Evolutionary conservation across 2,113 vertebrate genomes (phyloP).

Genomic region (Sturnus vulgaris): DNA sequence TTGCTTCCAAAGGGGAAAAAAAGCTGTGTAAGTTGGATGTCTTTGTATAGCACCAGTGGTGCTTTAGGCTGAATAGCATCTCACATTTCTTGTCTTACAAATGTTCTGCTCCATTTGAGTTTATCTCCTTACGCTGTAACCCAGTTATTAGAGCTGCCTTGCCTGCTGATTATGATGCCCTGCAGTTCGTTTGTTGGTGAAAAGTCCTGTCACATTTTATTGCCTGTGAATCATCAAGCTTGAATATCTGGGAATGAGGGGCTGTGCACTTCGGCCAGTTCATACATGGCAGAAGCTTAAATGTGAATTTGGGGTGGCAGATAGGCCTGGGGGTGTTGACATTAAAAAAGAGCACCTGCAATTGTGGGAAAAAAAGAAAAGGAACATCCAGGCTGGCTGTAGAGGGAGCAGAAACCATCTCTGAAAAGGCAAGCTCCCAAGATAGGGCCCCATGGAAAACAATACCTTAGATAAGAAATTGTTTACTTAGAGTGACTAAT

Average conservation of each 20-base stretch:
- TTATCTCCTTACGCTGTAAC: background rate
- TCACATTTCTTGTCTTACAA: background rate
- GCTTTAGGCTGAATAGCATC: constrained; percentile 11
- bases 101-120: constrained; percentile 33
- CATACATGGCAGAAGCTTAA: background rate
- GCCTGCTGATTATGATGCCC: background rate
- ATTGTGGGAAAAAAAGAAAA: background rate
- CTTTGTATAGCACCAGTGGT: background rate
- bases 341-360: background rate
- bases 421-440: no score
- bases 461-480: no score
- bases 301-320: background rate
- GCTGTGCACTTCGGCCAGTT: background rate
- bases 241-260: background rate
- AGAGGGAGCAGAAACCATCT: no score
- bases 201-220: constrained; percentile 37
- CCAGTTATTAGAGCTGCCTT: background rate
- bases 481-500: no score
- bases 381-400: background rate
- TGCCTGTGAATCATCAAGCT: background rate
- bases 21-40: background rate
- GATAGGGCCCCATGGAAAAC: no score
- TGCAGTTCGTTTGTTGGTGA: background rate
- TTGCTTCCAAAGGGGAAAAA: background rate
- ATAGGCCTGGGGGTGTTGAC: background rate